Percentiles rank a stretch among this genome's conserved stretches.
Conservation (phyloP, 1,140 invertebrate genomes). For the Aphidius gifuensis region DNA sequence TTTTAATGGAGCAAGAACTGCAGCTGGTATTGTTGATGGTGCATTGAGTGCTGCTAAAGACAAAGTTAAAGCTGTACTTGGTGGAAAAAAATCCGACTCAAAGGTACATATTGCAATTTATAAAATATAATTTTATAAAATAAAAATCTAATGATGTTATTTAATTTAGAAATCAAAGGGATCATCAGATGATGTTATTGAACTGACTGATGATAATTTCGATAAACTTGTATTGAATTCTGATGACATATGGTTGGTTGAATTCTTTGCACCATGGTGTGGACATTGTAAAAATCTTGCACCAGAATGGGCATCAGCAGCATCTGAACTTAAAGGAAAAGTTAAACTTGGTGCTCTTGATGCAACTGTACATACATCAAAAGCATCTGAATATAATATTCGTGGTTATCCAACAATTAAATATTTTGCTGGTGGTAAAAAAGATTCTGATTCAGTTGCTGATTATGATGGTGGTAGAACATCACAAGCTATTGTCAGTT, state of each 20-base stretch:
- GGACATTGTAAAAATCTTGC: conserved; percentile 95
- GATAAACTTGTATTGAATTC: conserved; percentile 85
- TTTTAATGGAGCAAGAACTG: conserved; percentile 83
- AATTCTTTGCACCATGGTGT: conserved; percentile 97
- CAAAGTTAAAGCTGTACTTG: conserved; percentile 67
- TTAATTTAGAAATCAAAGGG: conserved; percentile 31
- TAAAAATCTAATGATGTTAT: background rate
- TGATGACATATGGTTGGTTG: conserved; percentile 93
- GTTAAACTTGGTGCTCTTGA: conserved; percentile 95
- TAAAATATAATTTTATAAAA: background rate
- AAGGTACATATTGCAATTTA: conserved; percentile 32
- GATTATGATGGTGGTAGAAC: conserved; percentile 92
- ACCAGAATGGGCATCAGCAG: conserved; percentile 92
- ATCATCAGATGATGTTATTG: conserved; percentile 75
- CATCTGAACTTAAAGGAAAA: conserved; percentile 90
- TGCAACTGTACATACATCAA: conserved; percentile 85
- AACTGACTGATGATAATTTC: conserved; percentile 93
- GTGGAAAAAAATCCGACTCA: conserved; percentile 57
- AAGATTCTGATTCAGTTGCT: conserved; percentile 65
- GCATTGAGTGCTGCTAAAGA: conserved; percentile 69
- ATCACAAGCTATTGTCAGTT: conserved; percentile 84
- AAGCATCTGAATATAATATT: conserved; percentile 76
- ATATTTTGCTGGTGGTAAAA: conserved; percentile 82
- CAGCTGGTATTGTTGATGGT: conserved; percentile 81
- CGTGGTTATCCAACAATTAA: conserved; percentile 98